Evolutionary conservation across 2,888 invertebrate genomes (phyloP), one percentile per base, ranked within the genome.

Genomic region (Dicranocentrus wangi): DNA sequence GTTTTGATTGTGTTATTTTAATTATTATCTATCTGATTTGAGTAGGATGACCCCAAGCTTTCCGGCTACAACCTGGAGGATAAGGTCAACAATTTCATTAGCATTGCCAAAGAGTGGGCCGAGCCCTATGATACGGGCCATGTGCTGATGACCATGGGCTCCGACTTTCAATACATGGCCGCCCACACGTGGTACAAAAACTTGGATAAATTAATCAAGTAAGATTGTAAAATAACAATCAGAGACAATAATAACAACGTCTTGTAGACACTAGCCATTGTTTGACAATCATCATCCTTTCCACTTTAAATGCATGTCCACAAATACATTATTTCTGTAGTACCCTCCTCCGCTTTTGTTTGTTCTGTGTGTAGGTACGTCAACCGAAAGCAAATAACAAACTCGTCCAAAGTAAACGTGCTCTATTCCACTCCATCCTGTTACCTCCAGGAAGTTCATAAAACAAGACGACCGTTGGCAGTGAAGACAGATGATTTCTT

Each of bases 131-230:
- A 87, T 28, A 93, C 94, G 0, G 92, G 93, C 83, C 94, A 97
- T 88, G 90, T 97, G n/a, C 91, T 96, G 85, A 90, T 97, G 70
- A 94, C 97, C 0, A 97, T 97, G 96, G 97, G 97, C 0, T 94
- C 94, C 85, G 97, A 98, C 89, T 98, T 98, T 88, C 92, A 94
- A 87, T 97, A 95, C 88, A 93, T 94, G 85, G 89, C 90, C 85
- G 91, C 91, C 1, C 87, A 89, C 58, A 87, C 88, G 17, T 95
- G 95, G 93, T 98, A 92, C 89, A 92, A 91, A 85, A 97, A 97
- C 88, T 89, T 98, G 89, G 97, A 98, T 88, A 95, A 94, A 88
- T 90, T 98, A n/a, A 96, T 98, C 86, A 90, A 92, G 93, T 94
- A 92, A 91, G 92, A 25, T 65, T 23, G 13, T 32, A 39, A 53